Evolutionary conservation across 2,113 vertebrate genomes (phyloP).

Genomic region (Motacilla alba): DNA sequence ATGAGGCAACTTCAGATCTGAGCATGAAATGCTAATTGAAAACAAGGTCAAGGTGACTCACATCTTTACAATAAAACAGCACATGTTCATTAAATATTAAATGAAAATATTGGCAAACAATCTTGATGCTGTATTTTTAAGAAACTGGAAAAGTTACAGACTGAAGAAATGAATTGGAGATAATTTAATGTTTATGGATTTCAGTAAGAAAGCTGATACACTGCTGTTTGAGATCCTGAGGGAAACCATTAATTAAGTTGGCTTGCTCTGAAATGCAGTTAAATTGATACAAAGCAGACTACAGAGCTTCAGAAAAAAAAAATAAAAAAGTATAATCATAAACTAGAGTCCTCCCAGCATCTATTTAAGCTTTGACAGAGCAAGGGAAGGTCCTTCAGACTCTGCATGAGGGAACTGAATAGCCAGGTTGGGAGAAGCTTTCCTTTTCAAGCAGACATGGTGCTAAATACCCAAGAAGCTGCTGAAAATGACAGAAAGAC

Average conservation of each 20-base stretch:
- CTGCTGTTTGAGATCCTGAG: background rate
- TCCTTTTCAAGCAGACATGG: background rate
- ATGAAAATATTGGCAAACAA: slow-evolving; percentile 7
- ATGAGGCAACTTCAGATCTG: background rate
- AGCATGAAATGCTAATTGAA: background rate
- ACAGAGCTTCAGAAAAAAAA: background rate
- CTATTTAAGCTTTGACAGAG: background rate
- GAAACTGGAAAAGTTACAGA: background rate
- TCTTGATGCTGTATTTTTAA: background rate
- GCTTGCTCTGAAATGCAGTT: slow-evolving; percentile 7
- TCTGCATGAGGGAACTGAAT: background rate
- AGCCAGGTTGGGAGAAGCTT: background rate
- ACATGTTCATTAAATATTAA: background rate
- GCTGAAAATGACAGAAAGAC: background rate
- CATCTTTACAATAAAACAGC: background rate
- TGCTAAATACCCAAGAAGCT: background rate
- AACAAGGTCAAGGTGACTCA: slow-evolving; percentile 7
- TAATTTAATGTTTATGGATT: slow-evolving; percentile 23
- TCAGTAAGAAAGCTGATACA: slow-evolving; percentile 11
- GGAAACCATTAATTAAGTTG: slow-evolving; percentile 25
- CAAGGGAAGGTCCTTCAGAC: background rate
- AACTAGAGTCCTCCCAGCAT: background rate
- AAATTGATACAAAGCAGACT: slow-evolving; percentile 4
- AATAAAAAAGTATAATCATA: background rate
- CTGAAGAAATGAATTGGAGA: background rate